Evolutionary conservation across 2,113 vertebrate species (phyloP), one percentile per base, ranked within the genome.

Genomic region (Macquaria australasica): DNA sequence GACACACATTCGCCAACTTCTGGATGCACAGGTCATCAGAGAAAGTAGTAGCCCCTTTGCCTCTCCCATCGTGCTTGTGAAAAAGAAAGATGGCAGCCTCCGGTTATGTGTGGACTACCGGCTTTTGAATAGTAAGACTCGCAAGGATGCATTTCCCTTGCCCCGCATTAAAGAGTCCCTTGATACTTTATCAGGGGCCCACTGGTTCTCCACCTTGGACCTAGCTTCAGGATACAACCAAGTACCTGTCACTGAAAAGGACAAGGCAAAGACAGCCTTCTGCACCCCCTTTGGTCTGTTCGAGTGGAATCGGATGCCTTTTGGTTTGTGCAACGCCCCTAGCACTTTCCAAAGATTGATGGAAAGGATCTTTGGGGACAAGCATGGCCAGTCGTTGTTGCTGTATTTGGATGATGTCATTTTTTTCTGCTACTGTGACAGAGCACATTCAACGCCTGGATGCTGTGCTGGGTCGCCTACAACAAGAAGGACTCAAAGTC

Each of bases 361-460:
- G 69, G 25, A 71, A 5, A 31, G 69, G 28, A 51, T 71, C 4
- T 77, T 68, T 28, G 60, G 82, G 3, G 79, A 63, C 1, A 58
- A 82, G n/a, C 83, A 74, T 1, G 67, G 69, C 41, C 59, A 77
- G 1, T 68, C 81, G 0, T 20, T 81, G 11, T 11, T 79, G 6
- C 20, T 83, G 6, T 84, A 87, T 1, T 18, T 84, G 23, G 70
- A 85, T 53, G 70, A 75, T 18, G 16, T 74, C 14, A 21, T 85
- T 77, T 1, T 86, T 86, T 6, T 81, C 77, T 14, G 16, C 68
- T 2, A 55, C 73, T 23, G 59, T 82, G 11, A 12, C 34, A 0
- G 43, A 85, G 3, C 80, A 86, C 50, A 0, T 88, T 5, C 3
- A 48, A 5, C 5, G 64, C 2, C 7, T 82, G 14, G 79, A 86